Base-by-base conservation (phyloP, 2,113 vertebrate genomes). In the Apodemus speciosus region DNA sequence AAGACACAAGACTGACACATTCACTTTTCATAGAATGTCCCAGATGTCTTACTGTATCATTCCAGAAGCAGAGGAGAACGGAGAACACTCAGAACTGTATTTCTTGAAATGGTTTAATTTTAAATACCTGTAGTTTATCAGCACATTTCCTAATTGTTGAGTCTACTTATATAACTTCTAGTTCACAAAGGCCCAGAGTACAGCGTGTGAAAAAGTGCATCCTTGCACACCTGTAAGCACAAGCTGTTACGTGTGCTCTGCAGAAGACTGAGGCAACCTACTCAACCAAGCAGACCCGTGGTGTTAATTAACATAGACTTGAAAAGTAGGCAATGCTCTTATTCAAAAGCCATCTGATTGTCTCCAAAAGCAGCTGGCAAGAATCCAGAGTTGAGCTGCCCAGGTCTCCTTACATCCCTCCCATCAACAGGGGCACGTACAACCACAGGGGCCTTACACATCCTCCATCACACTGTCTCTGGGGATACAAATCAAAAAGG, bases 361-460 rank as follows among this genome's bases (percentile, higher is more conserved):
- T 90, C 88, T 88, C 14, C 40, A 27, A 71, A 88, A 92, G 49
- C 62, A 43, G 90, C 9, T 60, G 35, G 18, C 18, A 72, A 84
- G 49, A 51, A 58, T 88, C 21, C 51, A 93, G 89, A 93, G 92
- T 79, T 93, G 95, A 88, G 90, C 23, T 90, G 27, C 32, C 85
- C 15, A 58, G 49, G 25, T 64, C 71, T 86, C 91, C 71, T 75
- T 66, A 80, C 1, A 73, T 9, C 25, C 46, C 85, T 88, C 88
- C 56, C 73, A 79, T 73, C 77, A 95, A 90, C 38, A 77, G 60
- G 4, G 80, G 71, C 30, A 77, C 92, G 77, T 84, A 86, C 53
- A 75, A 9, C 66, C 73, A 88, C 58, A 85, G 18, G 92, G 73
- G 16, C 56, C 2, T 30, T 4, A 60, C n/a, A n/a, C n/a, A 60